Conservation (phyloP, 2,888 invertebrate genomes). For the Pyrochroa serraticornis region DNA sequence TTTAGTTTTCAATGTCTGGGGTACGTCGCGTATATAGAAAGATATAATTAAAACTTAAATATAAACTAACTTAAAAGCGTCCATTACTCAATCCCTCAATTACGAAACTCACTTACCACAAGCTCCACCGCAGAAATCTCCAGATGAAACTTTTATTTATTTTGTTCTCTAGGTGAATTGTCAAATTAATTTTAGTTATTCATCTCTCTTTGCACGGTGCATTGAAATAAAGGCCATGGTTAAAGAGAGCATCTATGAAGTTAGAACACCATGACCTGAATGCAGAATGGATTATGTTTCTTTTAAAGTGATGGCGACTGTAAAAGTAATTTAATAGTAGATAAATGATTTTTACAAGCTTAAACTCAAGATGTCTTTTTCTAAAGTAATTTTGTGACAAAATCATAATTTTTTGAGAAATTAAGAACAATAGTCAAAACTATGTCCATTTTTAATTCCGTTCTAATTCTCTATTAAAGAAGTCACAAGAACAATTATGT, state of each 20-base stretch:
- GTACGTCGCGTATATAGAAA: background rate
- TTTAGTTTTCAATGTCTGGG: slow-evolving; percentile 8
- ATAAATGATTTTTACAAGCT: no score
- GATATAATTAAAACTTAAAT: background rate
- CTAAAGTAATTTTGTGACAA: no score
- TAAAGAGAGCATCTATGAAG: background rate
- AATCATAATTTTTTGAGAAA: no score
- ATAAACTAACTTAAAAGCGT: slow-evolving; percentile 1
- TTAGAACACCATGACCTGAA: slow-evolving; percentile 8
- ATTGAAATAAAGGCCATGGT: slow-evolving; percentile 5
- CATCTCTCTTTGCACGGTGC: background rate
- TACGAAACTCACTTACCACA: background rate
- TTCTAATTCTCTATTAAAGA: no score
- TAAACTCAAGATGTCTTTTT: no score
- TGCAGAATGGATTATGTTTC: background rate
- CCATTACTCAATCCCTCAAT: background rate
- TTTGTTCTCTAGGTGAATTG: background rate
- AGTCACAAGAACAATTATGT: no score
- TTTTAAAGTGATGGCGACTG: background rate
- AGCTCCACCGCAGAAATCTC: background rate
- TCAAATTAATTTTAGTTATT: background rate
- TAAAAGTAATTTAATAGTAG: no score
- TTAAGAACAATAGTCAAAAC: no score
- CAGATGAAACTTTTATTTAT: background rate
- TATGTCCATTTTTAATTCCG: no score